A percentile compares a stretch with the other conserved stretches of the same genome.
These are phyloP conservation scores for Callithrix jacchus DNA, from an alignment of 2,113 vertebrate genomes.

Conservation along the genomic window DNA sequence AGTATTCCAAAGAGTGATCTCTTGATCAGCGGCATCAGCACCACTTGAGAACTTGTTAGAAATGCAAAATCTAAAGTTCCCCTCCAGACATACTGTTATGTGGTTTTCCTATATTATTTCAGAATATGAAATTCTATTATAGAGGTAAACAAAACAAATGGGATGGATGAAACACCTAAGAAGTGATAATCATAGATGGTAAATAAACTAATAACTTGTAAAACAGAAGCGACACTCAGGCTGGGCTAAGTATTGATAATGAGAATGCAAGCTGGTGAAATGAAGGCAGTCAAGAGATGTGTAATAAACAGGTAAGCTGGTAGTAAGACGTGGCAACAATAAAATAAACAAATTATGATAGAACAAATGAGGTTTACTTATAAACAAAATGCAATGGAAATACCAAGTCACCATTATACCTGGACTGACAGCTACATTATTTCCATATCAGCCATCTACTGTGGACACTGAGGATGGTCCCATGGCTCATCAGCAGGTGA, in stretches of 20 bases:
- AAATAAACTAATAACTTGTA: not conserved
- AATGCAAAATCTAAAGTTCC: not conserved
- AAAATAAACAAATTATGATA: not conserved
- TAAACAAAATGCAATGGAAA: not conserved
- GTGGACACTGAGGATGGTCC: not conserved
- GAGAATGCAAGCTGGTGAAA: not conserved
- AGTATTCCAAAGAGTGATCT: not conserved
- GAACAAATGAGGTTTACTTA: not conserved
- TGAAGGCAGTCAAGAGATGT: not conserved
- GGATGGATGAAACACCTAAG: not conserved
- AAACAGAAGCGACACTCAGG: not conserved
- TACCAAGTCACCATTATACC: not conserved
- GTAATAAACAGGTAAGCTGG: not conserved
- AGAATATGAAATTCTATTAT: slow-evolving; percentile 1
- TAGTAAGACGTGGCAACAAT: not conserved
- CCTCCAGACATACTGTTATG: not conserved
- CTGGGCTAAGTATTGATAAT: not conserved
- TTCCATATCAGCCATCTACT: not conserved
- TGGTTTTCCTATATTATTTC: not conserved
- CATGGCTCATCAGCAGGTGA: not conserved
- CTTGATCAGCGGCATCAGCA: not conserved
- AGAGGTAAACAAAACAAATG: slow-evolving; percentile 16
- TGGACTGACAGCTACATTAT: not conserved
- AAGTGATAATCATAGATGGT: not conserved
- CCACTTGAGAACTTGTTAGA: not conserved